These are phyloP conservation scores for Cantharis rustica DNA, from an alignment of 2,888 invertebrate species.

Conservation along the genomic window DNA sequence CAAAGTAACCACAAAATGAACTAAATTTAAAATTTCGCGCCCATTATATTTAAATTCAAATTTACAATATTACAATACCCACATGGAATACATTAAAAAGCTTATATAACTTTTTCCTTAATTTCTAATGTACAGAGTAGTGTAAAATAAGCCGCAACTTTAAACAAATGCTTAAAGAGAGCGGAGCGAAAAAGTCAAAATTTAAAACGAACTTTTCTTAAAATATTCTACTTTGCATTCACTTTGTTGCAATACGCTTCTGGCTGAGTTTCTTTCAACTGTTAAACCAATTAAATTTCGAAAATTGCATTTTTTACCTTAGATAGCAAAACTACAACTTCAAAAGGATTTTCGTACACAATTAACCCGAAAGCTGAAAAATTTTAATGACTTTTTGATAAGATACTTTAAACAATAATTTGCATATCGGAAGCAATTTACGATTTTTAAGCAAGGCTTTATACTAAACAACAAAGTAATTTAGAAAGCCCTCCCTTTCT, in stretches of 20 bases:
- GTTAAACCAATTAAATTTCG: background rate
- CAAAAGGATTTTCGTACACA: background rate
- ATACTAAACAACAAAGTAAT: background rate
- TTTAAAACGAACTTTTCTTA: too few species aligned
- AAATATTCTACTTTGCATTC: background rate
- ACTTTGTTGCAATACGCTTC: background rate
- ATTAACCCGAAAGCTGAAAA: background rate
- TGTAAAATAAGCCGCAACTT: too few species aligned
- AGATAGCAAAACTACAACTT: background rate
- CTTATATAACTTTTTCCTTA: too few species aligned
- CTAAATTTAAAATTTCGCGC: too few species aligned
- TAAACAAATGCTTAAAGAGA: too few species aligned
- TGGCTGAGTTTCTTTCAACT: background rate
- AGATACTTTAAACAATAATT: background rate
- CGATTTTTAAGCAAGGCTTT: background rate
- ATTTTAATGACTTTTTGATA: background rate
- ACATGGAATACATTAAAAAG: too few species aligned
- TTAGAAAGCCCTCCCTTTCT: background rate
- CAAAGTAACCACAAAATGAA: too few species aligned
- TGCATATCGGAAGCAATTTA: background rate
- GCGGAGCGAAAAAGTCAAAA: too few species aligned
- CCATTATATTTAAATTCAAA: too few species aligned
- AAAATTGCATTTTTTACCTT: background rate
- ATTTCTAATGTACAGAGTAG: too few species aligned
- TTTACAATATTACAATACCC: too few species aligned